Evolutionary conservation across 2,113 vertebrate genomes (phyloP), one percentile per base, ranked within the genome.

Genomic region (Antechinus stuartii): DNA sequence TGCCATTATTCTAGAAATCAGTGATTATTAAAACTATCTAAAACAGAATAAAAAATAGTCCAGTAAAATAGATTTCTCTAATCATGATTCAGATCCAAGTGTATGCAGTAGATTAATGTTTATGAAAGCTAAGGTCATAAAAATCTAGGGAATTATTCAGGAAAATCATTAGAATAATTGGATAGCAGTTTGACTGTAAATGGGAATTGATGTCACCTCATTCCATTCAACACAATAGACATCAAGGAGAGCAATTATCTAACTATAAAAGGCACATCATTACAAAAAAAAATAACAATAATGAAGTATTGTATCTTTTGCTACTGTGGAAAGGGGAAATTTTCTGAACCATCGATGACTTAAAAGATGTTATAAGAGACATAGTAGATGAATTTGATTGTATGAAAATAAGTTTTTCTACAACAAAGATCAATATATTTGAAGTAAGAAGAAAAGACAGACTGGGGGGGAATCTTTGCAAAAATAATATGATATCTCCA

Each of bases 121-220:
- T 23, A 35, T 84, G 68, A 84, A 42, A 84, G n/a, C 68, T 35
- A 76, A 84, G 68, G 19, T 84, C 68, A 84, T 84, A 84, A 84
- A 84, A 84, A 84, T 84, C 68, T 42, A 19, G 7, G 19, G n/a
- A 42, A 42, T 84, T 84, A 84, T 84, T 84, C 68, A 84, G 16
- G 68, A 84, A 84, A 84, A 42, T 84, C 68, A 84, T 84, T 84
- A 84, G n/a, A 84, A 84, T 84, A 84, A 84, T 84, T 84, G 68
- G 68, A 42, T 84, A 23, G 68, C 16, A 84, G n/a, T 84, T 84
- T 84, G 68, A 42, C 68, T 84, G n/a, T 19, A 42, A 84, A 84
- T 84, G 68, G 68, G 68, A 84, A 4, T 23, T 42, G 68, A 84
- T 42, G 35, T 84, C 68, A 84, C n/a, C 68, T 84, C n/a, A 42